Base-by-base conservation (phyloP, 2,113 vertebrate genomes). In the Raja brachyura region DNA sequence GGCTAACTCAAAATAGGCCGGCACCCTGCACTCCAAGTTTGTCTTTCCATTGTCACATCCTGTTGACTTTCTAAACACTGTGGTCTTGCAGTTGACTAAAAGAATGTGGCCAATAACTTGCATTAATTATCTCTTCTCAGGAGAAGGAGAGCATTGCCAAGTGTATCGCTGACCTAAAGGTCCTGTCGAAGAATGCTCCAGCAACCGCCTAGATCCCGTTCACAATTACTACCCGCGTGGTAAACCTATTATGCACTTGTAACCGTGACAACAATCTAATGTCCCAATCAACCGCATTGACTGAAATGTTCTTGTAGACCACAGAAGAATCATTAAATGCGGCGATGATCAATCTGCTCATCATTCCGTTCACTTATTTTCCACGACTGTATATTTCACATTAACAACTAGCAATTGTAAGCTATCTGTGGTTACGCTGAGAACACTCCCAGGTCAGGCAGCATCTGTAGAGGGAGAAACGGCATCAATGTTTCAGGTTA, bases 101-200 rank as follows among this genome's bases (percentile, higher is more conserved):
- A 61, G 54, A 31, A 78, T 63, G 18, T 68, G 70, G 2, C 39
- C 33, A 61, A 83, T 68, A 9, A 66, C n/a, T 70, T 7, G 85
- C 31, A 74, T 93, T 95, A 73, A 74, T 93, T 95, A 73, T 16
- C 93, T 90, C 95, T 28, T 96, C 94, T 93, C 95, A 99, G 99
- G 98, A 99, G 93, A 98, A 99, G 93, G 98, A 98, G 70, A 99
- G 98, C 93, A 97, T 99, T 77, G 96, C 98, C 66, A 99, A 99
- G 95, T 99, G 98, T 95, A 98, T 99, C 94, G 20, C 96, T 93
- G 98, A 99, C 94, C 97, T 99, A 94, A 99, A 98, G 94, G 94
- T 94, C 0, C 94, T 99, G 76, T 97, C 98, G 11, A 98, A 97
- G 95, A 94, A 94, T 0, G 95, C 95, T 7, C 97, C 96, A 9